Evolutionary conservation across 2,797 vertebrate genomes (phyloP).

Genomic region (Smutsia gigantea): DNA sequence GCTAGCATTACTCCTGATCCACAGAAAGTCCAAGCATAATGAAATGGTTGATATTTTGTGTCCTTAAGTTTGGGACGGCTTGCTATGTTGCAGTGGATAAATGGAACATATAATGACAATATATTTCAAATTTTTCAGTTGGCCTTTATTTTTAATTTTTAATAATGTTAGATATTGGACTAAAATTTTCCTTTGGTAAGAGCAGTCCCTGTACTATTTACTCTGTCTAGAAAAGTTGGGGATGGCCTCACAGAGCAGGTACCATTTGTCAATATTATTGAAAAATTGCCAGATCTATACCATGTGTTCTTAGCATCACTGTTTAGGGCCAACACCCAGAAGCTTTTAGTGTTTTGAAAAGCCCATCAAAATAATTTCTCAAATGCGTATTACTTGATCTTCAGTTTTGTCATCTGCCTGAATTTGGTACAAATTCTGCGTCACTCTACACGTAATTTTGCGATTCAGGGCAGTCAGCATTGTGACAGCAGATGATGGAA

Average conservation of each 20-base stretch:
- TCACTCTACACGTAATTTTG: slow-evolving; percentile 17
- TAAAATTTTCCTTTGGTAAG: not conserved
- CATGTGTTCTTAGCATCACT: not conserved
- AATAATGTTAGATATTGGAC: not conserved
- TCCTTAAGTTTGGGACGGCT: not conserved
- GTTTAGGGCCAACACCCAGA: not conserved
- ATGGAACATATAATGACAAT: not conserved
- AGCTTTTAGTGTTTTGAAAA: slow-evolving; percentile 40
- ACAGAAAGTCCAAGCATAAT: not conserved
- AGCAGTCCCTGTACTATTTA: not conserved
- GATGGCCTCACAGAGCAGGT: not conserved
- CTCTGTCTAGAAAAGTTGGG: not conserved
- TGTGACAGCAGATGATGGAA: slow-evolving; percentile 7
- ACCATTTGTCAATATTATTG: not conserved
- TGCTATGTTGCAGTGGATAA: not conserved
- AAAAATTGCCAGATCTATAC: not conserved
- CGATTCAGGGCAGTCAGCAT: not conserved
- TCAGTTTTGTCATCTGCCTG: slow-evolving; percentile 35
- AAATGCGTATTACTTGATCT: slow-evolving; percentile 16
- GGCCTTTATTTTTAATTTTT: slow-evolving; percentile 18
- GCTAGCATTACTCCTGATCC: not conserved
- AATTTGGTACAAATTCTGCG: not conserved
- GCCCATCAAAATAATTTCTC: slow-evolving; percentile 12
- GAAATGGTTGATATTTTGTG: not conserved
- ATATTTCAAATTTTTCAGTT: slow-evolving; percentile 34